Evolutionary conservation across 2,888 invertebrate genomes (phyloP).

Genomic region (Eulithis prunata): DNA sequence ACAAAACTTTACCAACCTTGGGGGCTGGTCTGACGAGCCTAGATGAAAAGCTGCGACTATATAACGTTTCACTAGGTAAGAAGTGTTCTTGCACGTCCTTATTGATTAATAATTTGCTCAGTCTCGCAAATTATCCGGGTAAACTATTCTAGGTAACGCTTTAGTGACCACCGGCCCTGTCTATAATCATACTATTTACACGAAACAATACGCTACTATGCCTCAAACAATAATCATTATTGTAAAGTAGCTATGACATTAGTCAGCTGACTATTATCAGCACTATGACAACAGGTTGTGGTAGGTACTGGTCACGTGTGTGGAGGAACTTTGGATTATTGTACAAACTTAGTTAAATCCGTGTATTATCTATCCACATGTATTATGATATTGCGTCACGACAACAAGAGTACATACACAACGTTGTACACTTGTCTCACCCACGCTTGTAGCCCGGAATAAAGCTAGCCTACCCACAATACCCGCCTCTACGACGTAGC

Average conservation of each 20-base stretch:
- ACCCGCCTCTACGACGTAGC: constrained; percentile 16
- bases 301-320: neutral
- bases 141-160: neutral
- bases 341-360: too few species aligned
- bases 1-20: too few species aligned
- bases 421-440: neutral
- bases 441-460: neutral
- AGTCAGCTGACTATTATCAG: constrained; percentile 12
- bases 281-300: neutral
- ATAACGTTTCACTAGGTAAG: too few species aligned
- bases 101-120: too few species aligned
- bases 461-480: too few species aligned
- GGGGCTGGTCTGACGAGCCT: too few species aligned
- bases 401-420: neutral
- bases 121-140: too few species aligned
- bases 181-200: constrained; percentile 18
- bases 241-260: constrained; percentile 10
- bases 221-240: constrained; percentile 15
- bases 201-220: constrained; percentile 12
- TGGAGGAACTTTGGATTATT: neutral
- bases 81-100: too few species aligned
- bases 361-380: too few species aligned
- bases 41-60: too few species aligned
- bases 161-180: neutral
- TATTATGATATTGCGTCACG: too few species aligned